Evolutionary conservation across 2,888 invertebrate genomes (phyloP).

Genomic region (Stenodema calcarata): DNA sequence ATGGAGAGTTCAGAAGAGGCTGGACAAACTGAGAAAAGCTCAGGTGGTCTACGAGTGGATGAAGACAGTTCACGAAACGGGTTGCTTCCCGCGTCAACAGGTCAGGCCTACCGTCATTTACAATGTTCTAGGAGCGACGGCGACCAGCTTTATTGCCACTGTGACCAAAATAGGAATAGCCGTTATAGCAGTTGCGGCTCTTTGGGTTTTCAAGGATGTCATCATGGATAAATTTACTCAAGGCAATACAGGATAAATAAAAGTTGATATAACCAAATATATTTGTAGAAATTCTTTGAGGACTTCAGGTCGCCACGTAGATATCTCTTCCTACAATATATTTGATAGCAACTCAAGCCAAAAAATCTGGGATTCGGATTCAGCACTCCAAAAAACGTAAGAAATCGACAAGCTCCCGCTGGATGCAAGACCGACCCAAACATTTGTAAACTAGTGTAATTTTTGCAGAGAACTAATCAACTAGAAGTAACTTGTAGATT

Average conservation of each 20-base stretch:
- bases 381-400: no score
- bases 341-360: no score
- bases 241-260: neutral
- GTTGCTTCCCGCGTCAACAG: neutral
- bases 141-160: neutral
- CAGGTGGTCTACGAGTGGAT: neutral
- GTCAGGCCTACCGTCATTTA: neutral
- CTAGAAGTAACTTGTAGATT: no score
- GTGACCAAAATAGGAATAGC: neutral
- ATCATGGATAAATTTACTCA: neutral
- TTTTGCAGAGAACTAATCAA: no score
- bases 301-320: no score
- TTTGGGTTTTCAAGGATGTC: neutral
- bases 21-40: neutral
- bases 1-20: neutral
- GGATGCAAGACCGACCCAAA: no score
- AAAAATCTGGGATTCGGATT: no score
- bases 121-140: neutral
- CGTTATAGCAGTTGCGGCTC: neutral
- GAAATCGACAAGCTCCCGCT: no score
- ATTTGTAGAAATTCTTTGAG: no score
- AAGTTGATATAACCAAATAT: no score
- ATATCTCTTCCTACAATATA: no score
- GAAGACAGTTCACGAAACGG: neutral
- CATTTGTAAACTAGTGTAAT: no score